Evolutionary conservation across 2,888 invertebrate genomes (phyloP), one percentile per base, ranked within the genome.

Genomic region (Erebia ligea): DNA sequence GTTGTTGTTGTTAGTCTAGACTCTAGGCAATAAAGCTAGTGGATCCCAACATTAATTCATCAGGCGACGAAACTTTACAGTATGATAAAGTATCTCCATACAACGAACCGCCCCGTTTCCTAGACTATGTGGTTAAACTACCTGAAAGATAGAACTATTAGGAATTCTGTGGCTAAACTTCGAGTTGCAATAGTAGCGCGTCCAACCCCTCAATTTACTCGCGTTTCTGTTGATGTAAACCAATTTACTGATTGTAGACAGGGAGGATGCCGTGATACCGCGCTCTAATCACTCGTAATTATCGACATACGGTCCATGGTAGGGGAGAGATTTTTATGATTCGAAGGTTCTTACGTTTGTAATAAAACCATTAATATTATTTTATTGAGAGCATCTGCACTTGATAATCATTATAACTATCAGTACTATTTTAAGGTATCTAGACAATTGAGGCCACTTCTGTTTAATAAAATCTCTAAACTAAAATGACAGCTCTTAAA

Each of bases 161-260:
- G 6, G 34, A 6, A 34, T 34, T 34, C 6, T 58, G 25, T 15
- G n/a, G 5, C 40, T 40, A 50, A 1, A 64, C 13, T 52, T 57
- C 66, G 72, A 62, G 42, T 73, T 52, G 3, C 56, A 57, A 11
- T 68, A 48, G 73, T 73, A 71, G 19, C 34, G 19, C 19, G n/a
- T 4, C 34, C 19, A 45, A 54, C 61, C 71, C 68, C 65, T 62
- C 71, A 40, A 34, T 58, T 40, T n/a, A 11, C 9, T 68, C 70
- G 82, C 84, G 85, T 85, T 83, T 83, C 78, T 82, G 83, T 86
- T 86, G 84, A 84, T 83, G 82, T 82, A 80, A 80, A 82, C 85
- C 87, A 89, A 90, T 89, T 89, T 88, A 86, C 86, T 89, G 88
- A 90, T 89, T 86, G 86, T 84, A 71, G 68, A 83, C 80, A 76